Evolutionary conservation across 1,140 invertebrate species (phyloP), one percentile per base, ranked within the genome.

Genomic region (Oedothorax gibbosus): DNA sequence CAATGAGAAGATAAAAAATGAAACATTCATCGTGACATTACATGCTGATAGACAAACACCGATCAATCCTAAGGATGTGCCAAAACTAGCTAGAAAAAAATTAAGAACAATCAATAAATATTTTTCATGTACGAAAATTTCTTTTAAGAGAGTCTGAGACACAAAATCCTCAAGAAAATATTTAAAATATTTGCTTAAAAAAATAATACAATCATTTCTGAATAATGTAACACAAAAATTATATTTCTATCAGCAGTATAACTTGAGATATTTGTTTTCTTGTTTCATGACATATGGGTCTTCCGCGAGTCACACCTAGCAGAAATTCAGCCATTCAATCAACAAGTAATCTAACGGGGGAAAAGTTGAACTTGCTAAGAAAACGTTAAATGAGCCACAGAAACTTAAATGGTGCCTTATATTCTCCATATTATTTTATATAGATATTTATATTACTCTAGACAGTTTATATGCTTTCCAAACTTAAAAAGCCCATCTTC

Each of bases 21-120:
- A 11, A 9, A 78, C 50, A 21, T 68, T 57, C 18, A 85, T 9
- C 6, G 64, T 85, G 5, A 69, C 65, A 14, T 78, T 21, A 35
- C 83, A 85, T 21, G 73, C 83, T 10, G 83, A 35, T 3, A 85
- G 56, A 15, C 65, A 71, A 0, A 85, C 83, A 14, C 64, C 73
- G 7, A 78, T 20, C 11, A 85, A 51, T 71, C 73, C 83, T 8
- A 54, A 12, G 12, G 83, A 53, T 3, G 54, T 49, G 15, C 73
- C 83, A 11, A 85, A 60, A 7, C 73, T 18, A 60, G 73, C 83
- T 57, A 20, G 57, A 57, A 81, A 11, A 51, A 14, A 78, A 18
- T 15, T 0, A n/a, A 51, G 51, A 50, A 49, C 15, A 35, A 11
- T 20, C 35, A 35, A 68, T 68, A 6, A 21, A 10, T 49, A 68